Conservation (phyloP, 2,113 vertebrate species). For the Zosterops japonicus region DNA sequence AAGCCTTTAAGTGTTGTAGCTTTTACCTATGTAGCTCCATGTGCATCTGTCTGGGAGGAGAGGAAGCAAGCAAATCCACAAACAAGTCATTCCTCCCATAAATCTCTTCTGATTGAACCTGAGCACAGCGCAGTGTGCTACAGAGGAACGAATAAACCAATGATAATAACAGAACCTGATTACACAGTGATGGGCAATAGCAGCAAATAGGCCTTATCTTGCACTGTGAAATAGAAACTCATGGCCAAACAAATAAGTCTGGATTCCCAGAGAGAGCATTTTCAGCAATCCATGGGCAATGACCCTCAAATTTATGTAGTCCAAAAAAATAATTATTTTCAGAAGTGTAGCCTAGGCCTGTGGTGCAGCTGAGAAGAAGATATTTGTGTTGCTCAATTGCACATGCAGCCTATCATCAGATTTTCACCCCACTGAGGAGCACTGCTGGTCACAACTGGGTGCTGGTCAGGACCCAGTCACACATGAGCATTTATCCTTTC, state of each 20-base stretch:
- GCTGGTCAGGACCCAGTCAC: neutral
- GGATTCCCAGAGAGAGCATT: constrained; percentile 3
- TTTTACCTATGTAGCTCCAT: neutral
- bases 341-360: neutral
- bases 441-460: neutral
- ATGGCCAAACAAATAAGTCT: constrained; percentile 43
- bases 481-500: neutral
- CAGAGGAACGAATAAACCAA: constrained; percentile 42
- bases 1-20: neutral
- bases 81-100: constrained; percentile 7
- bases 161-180: constrained; percentile 61
- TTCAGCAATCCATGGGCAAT: constrained; percentile 56
- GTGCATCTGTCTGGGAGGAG: neutral
- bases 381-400: constrained; percentile 47
- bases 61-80: constrained; percentile 1
- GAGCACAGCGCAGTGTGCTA: neutral
- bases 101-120: constrained; percentile 36
- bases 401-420: neutral
- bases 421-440: neutral
- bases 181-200: constrained; percentile 59
- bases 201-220: constrained; percentile 60
- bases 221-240: constrained; percentile 50
- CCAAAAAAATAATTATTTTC: constrained; percentile 42
- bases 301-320: constrained; percentile 63
- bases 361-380: neutral